phyloP scores from a whole-genome alignment of 2,888 invertebrate species.

The Cabera pusaria region DNA sequence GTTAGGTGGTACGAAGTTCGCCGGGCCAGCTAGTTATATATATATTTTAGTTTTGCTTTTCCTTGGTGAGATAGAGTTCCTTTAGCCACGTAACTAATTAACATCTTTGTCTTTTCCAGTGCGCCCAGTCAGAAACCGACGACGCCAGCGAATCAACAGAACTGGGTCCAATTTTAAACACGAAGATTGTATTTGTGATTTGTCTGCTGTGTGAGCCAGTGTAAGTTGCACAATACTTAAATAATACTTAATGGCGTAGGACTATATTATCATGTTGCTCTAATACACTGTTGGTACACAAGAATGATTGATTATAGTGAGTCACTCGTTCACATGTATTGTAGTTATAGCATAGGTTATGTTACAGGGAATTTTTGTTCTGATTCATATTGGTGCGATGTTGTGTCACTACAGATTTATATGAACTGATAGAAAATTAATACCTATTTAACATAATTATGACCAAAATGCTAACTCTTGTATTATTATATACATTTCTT shows the following conservation, averaged over 20 bases:
- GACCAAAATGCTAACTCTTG: no score
- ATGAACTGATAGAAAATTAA: no score
- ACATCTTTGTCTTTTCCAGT: no score
- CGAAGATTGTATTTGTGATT: conserved; percentile 48
- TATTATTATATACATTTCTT: no score
- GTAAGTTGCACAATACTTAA: conserved; percentile 73
- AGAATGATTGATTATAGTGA: conserved; percentile 6
- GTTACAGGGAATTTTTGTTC: conserved; percentile 10
- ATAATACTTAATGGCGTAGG: conserved; percentile 62
- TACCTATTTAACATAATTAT: no score
- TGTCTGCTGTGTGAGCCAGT: conserved; percentile 44
- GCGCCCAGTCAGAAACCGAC: conserved; percentile 59
- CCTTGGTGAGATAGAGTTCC: no score
- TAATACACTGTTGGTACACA: conserved; percentile 21
- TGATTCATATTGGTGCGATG: no score
- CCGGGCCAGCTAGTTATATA: no score
- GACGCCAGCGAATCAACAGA: conserved; percentile 72
- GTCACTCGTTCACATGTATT: conserved; percentile 16
- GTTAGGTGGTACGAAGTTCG: no score
- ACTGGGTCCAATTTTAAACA: conserved; percentile 77
- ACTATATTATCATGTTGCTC: conserved; percentile 44
- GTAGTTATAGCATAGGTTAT: conserved; percentile 16
- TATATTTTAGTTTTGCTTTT: no score
- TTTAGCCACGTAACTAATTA: no score
- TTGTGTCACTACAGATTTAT: no score